phyloP scores from a whole-genome alignment of 2,888 invertebrate genomes.

The Minunthozetes semirufus region DNA sequence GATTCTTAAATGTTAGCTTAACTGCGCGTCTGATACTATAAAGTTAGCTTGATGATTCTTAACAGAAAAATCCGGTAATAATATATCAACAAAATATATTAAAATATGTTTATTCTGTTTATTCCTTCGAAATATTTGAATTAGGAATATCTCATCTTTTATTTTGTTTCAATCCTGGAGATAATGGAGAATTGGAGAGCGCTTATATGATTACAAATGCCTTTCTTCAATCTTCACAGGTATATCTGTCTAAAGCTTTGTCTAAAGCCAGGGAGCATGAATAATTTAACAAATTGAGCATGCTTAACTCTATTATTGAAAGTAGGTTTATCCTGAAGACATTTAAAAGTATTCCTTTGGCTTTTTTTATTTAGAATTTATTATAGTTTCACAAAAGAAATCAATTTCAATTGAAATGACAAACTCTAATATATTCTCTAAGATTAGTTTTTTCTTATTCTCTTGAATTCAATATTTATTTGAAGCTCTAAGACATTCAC shows the following conservation, averaged over 20 bases:
- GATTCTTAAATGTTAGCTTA: no score
- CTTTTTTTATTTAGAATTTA: no score
- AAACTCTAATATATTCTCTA: background rate
- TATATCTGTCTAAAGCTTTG: conserved; percentile 45
- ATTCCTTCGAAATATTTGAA: conserved; percentile 44
- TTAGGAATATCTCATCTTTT: conserved; percentile 54
- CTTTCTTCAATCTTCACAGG: conserved; percentile 54
- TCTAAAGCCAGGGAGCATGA: background rate
- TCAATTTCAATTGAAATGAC: background rate
- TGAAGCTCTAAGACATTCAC: background rate
- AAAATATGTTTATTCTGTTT: background rate
- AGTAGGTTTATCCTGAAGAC: background rate
- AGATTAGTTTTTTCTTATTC: background rate
- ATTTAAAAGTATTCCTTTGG: background rate
- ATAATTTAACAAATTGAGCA: background rate
- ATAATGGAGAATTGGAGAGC: conserved; percentile 46
- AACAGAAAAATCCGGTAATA: background rate
- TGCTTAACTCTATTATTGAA: no score
- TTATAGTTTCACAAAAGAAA: no score
- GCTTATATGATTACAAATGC: conserved; percentile 54
- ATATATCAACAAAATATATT: background rate
- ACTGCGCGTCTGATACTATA: no score
- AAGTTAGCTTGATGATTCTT: no score
- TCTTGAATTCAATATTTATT: background rate
- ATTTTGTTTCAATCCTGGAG: conserved; percentile 51